Percentiles rank a stretch among this genome's conserved stretches.
Conservation (phyloP, 2,797 vertebrate genomes). For the Sandelia bainsii region DNA sequence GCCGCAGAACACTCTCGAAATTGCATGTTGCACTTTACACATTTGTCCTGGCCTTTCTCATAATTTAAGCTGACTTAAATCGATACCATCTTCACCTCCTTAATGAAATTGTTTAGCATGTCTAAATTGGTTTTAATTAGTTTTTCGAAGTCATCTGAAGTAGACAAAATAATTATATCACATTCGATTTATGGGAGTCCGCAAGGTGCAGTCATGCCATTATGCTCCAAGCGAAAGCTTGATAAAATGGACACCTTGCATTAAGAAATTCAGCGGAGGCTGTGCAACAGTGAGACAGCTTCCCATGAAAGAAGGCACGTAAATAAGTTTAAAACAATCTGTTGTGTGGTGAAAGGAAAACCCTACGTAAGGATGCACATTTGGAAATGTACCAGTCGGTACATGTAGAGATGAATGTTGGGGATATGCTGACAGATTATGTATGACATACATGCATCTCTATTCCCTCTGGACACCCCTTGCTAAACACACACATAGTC, state of each 20-base stretch:
- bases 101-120: constrained; percentile 48
- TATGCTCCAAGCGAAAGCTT: constrained; percentile 11
- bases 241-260: constrained; percentile 26
- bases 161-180: constrained; percentile 21
- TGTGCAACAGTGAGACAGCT: constrained; percentile 25
- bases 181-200: constrained; percentile 4
- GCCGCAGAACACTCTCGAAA: constrained; percentile 41
- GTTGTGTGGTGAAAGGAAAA: constrained; percentile 24
- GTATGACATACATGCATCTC: constrained; percentile 39
- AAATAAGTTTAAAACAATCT: constrained; percentile 63
- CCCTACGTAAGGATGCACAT: constrained; percentile 21
- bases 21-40: constrained; percentile 45
- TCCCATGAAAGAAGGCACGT: constrained; percentile 40
- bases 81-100: constrained; percentile 19
- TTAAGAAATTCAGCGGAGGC: constrained; percentile 15
- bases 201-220: not conserved
- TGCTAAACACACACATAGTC: constrained; percentile 25
- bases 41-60: constrained; percentile 16
- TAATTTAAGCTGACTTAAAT: constrained; percentile 54
- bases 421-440: constrained; percentile 34
- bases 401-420: constrained; percentile 39
- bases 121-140: constrained; percentile 48
- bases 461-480: constrained; percentile 27
- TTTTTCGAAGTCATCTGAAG: constrained; percentile 28
- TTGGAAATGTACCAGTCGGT: constrained; percentile 41